Evolutionary conservation across 2,113 vertebrate genomes (phyloP).

Genomic region (Piprites chloris): DNA sequence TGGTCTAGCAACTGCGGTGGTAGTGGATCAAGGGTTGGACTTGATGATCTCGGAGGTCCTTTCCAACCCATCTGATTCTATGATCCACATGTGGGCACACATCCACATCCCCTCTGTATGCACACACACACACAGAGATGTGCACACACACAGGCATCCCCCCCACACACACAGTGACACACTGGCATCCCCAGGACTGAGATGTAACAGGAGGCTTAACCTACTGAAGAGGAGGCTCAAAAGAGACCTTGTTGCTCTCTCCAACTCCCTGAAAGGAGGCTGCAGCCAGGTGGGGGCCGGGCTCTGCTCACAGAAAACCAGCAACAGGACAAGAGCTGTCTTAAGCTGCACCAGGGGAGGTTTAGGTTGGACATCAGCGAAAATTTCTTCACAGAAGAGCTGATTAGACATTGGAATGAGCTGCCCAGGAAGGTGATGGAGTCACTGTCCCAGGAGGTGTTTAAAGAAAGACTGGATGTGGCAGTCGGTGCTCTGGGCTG

Average conservation of each 20-base stretch:
- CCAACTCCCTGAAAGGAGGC: background rate
- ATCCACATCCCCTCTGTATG: background rate
- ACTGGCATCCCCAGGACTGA: too few species aligned
- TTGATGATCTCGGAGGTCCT: too few species aligned
- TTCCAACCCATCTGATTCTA: too few species aligned
- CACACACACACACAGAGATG: background rate
- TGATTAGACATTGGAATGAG: background rate
- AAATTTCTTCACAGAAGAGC: background rate
- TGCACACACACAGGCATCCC: fast-evolving
- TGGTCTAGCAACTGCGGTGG: too few species aligned
- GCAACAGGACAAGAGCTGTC: background rate
- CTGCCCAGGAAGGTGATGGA: background rate
- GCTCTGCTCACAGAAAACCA: background rate
- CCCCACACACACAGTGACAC: background rate
- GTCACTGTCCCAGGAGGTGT: background rate
- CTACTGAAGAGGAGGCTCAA: background rate
- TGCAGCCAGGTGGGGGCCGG: background rate
- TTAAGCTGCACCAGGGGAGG: background rate
- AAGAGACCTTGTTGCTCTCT: background rate
- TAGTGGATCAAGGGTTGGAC: too few species aligned
- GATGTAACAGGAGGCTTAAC: background rate
- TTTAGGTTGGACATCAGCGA: too few species aligned
- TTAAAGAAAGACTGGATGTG: background rate
- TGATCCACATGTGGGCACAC: fast-evolving
- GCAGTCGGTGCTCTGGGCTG: too few species aligned